Evolutionary conservation across 2,888 invertebrate species (phyloP).

Genomic region (Coecobrya sp.): DNA sequence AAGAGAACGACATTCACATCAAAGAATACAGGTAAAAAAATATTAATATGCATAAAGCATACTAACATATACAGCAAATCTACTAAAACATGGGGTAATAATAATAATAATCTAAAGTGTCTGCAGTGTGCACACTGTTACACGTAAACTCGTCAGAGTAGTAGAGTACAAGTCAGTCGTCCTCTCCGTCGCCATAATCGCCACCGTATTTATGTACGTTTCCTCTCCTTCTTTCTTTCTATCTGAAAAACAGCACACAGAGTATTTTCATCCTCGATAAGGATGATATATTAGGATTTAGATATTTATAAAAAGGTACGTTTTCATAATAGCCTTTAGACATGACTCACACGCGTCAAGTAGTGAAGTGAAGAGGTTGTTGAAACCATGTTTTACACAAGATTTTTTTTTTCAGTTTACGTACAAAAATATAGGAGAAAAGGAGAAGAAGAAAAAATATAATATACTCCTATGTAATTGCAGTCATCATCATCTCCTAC

Average conservation of each 20-base stretch:
- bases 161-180: neutral
- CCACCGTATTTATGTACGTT: neutral
- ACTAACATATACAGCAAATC: neutral
- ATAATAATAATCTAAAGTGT: neutral
- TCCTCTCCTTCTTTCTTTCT: slow-evolving; percentile 19
- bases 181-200: neutral
- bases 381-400: slow-evolving; percentile 45
- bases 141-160: neutral
- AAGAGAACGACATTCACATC: neutral
- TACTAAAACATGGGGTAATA: neutral
- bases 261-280: neutral
- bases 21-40: neutral
- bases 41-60: neutral
- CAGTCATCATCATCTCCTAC: neutral
- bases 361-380: slow-evolving; percentile 59
- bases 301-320: neutral
- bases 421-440: neutral
- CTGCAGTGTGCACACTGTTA: neutral
- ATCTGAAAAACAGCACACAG: no score
- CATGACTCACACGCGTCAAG: slow-evolving; percentile 66
- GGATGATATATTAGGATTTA: slow-evolving; percentile 14
- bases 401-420: neutral
- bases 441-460: neutral
- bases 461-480: slow-evolving; percentile 27
- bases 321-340: slow-evolving; percentile 60